Percentiles rank a stretch among this genome's conserved stretches.
Conservation (phyloP, 1,140 invertebrate genomes). For the Meteorus sp. region DNA sequence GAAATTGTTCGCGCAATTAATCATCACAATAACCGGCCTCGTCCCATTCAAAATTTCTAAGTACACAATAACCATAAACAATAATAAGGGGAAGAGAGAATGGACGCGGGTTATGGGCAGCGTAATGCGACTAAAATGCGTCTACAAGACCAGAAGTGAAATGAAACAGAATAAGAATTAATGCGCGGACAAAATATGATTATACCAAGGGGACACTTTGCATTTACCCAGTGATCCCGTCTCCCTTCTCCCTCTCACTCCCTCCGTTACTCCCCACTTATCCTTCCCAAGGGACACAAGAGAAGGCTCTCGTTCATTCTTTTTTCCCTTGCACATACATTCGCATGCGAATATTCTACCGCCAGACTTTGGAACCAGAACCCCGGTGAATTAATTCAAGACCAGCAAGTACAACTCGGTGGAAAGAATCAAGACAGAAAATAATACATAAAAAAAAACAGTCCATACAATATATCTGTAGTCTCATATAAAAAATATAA, state of each 20-base stretch:
- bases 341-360: slow-evolving; percentile 17
- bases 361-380: slow-evolving; percentile 15
- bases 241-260: slow-evolving; percentile 4
- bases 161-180: slow-evolving; percentile 28
- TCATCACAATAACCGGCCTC: too few relatives aligned
- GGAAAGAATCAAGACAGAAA: slow-evolving; percentile 1
- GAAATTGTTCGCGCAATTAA: too few relatives aligned
- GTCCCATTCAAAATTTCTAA: too few relatives aligned
- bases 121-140: too few relatives aligned
- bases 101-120: too few relatives aligned
- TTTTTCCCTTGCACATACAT: too few relatives aligned
- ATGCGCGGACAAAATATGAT: slow-evolving; percentile 32
- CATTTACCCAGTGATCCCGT: slow-evolving; percentile 14
- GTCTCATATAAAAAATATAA: background rate
- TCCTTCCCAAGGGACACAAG: too few relatives aligned
- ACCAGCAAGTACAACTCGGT: slow-evolving; percentile 20
- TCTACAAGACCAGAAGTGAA: slow-evolving; percentile 19
- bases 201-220: slow-evolving; percentile 24
- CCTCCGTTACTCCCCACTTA: background rate
- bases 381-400: slow-evolving; percentile 27
- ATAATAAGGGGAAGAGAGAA: too few relatives aligned
- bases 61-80: too few relatives aligned
- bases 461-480: background rate
- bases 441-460: slow-evolving; percentile 5
- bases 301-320: too few relatives aligned